Base-by-base conservation (phyloP, 2,888 invertebrate genomes). In the Tipula vernalis region DNA sequence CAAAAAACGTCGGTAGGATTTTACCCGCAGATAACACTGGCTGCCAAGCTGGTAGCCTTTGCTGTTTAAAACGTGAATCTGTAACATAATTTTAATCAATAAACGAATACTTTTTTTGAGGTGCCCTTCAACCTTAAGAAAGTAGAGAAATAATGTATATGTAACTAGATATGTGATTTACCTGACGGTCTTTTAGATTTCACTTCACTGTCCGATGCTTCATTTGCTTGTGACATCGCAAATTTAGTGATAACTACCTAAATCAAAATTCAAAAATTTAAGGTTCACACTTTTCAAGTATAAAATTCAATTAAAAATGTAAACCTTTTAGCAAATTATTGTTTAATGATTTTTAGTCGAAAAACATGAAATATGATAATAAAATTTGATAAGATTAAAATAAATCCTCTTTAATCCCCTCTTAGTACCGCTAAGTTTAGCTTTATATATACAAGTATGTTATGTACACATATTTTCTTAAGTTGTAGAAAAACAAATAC, bases 11-110 rank as follows among this genome's bases (percentile, higher is more conserved):
- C 4, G 99, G 99, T 88, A 99, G 92, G 8, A 99, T 99, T 12
- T 99, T 99, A 12, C 98, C 97, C 51, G 99, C 99, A 12, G 99
- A 99, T 42, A 99, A 93, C 89, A 99, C 99, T 0, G 99, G 99
- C 91, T 99, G 99, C 99, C 99, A 99, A 88, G 98, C 98, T 89
- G 98, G 98, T 89, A 99, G 92, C 87, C 97, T 95, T 92, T 99
- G 98, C 91, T 99, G 98, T 90, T 98, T 98, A 90, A 98, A 98
- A 86, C 97, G 97, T 90, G 97, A 97, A 92, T 97, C 98, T 98
- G 91, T 86, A 91, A 28, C 28, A 18, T 5, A 15, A 5, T 42
- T 86, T 85, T 87, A 86, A 83, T 71, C 15, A 87, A 51, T 28
- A 36, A 83, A 71, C 57, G 36, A 39, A 87, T 28, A 28, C 1